phyloP scores from a whole-genome alignment of 2,888 invertebrate genomes.

The Leucozona laternaria region DNA sequence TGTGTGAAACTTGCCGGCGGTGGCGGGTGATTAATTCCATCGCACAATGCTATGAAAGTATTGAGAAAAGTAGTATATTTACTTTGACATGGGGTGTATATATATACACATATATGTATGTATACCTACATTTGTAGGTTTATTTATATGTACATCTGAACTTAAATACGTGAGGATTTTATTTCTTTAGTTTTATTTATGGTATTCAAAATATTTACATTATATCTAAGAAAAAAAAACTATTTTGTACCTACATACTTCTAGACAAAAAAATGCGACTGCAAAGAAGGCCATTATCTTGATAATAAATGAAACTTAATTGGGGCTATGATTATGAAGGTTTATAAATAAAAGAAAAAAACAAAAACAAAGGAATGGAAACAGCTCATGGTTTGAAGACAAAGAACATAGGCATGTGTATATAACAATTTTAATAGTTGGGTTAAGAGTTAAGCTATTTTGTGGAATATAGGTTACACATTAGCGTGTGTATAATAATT shows the following conservation, averaged over 20 bases:
- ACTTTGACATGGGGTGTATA: neutral
- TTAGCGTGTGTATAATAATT: neutral
- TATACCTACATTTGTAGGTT: neutral
- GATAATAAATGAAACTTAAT: constrained; percentile 6
- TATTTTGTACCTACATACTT: neutral
- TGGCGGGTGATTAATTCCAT: too few species aligned
- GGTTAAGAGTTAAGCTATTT: constrained; percentile 14
- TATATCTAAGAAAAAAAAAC: neutral
- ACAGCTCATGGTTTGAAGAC: constrained; percentile 15
- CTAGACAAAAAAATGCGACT: neutral
- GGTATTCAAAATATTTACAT: neutral
- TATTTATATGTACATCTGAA: neutral
- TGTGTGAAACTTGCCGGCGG: too few species aligned
- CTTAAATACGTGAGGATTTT: constrained; percentile 1
- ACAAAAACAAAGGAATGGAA: neutral
- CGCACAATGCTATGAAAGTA: too few species aligned
- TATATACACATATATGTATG: neutral
- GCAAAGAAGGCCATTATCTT: constrained; percentile 24
- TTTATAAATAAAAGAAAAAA: neutral
- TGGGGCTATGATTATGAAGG: constrained; percentile 2
- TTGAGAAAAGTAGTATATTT: neutral
- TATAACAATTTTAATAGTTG: constrained; percentile 17
- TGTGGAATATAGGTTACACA: neutral
- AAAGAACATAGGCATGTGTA: neutral
- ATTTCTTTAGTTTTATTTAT: constrained; percentile 1